phyloP scores from a whole-genome alignment of 64 coral and sea anemone species.

The Trachythela sp. region DNA sequence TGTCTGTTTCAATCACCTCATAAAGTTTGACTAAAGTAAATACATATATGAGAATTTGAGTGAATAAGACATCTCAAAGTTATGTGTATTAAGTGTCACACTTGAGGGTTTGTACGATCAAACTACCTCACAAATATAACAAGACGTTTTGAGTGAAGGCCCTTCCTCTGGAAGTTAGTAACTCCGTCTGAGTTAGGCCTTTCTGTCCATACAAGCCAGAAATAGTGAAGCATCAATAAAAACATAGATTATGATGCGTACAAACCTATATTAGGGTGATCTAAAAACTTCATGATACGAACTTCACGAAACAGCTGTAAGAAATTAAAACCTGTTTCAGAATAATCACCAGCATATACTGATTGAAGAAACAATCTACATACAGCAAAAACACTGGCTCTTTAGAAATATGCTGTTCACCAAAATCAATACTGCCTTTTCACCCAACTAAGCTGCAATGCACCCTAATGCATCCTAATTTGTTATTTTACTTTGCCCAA shows the following conservation, averaged over 20 bases:
- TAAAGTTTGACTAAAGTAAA: conserved; percentile 80
- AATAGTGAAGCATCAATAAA: neutral
- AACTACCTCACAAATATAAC: no score
- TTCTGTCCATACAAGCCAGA: no score
- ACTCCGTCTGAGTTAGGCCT: no score
- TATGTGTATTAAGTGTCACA: neutral
- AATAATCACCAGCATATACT: neutral
- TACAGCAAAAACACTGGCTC: no score
- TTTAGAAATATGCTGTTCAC: no score
- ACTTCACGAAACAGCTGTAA: conserved; percentile 99
- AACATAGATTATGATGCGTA: neutral
- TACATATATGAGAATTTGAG: neutral
- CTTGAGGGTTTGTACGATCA: no score
- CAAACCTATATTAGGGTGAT: conserved; percentile 99
- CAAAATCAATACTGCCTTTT: no score
- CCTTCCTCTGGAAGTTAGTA: no score
- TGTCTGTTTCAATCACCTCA: conserved; percentile 98
- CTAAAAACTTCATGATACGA: conserved; percentile 98
- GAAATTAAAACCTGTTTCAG: conserved; percentile 10
- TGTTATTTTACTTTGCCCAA: no score
- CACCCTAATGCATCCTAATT: no score
- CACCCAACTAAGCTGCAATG: no score
- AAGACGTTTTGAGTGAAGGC: no score
- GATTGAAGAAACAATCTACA: neutral
- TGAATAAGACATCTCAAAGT: neutral